Evolutionary conservation across 2,888 invertebrate genomes (phyloP).

Genomic region (Linnaemya vulpina): DNA sequence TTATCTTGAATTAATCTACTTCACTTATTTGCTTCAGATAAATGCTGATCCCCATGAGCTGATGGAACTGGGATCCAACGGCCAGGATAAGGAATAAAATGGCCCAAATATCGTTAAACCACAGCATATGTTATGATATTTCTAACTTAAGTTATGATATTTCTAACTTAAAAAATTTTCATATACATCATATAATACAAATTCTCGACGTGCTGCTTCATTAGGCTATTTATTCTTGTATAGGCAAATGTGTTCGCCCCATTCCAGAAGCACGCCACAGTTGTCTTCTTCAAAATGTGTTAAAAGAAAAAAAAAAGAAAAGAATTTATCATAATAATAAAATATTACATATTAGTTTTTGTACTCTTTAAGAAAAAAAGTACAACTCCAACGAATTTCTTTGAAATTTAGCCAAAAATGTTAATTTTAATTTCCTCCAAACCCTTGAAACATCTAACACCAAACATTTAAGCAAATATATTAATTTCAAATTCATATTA

Average conservation of each 20-base stretch:
- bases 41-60: slow-evolving; percentile 87
- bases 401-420: slow-evolving; percentile 35
- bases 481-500: slow-evolving; percentile 1
- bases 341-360: slow-evolving; percentile 37
- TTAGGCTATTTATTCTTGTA: slow-evolving; percentile 66
- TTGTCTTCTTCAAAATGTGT: slow-evolving; percentile 58
- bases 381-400: slow-evolving; percentile 63
- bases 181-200: background rate
- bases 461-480: background rate
- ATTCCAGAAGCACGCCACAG: slow-evolving; percentile 68
- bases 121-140: slow-evolving; percentile 27
- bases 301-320: background rate
- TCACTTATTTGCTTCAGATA: slow-evolving; percentile 76
- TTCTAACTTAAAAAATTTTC: slow-evolving; percentile 57
- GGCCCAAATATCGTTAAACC: slow-evolving; percentile 26
- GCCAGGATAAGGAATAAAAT: slow-evolving; percentile 83
- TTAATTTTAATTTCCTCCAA: slow-evolving; percentile 8
- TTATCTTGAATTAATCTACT: no score
- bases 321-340: slow-evolving; percentile 1
- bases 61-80: slow-evolving; percentile 85
- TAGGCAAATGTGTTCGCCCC: slow-evolving; percentile 70
- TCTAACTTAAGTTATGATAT: slow-evolving; percentile 57
- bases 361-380: slow-evolving; percentile 39
- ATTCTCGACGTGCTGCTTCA: slow-evolving; percentile 60
- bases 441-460: background rate